Conservation (phyloP, 1,140 invertebrate genomes). For the Acromyrmex echinatior region DNA sequence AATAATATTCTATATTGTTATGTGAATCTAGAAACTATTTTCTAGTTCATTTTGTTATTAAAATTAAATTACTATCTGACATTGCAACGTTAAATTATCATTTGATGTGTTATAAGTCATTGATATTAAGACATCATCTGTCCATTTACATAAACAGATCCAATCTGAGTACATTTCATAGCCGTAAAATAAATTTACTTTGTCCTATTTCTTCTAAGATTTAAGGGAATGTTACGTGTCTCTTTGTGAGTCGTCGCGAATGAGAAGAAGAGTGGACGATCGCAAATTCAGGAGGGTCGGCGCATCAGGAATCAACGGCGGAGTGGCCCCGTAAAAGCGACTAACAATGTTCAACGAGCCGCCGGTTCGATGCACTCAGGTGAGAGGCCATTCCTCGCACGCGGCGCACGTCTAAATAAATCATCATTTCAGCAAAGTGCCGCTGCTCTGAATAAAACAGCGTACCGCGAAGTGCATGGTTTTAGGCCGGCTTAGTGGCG, state of each 20-base stretch:
- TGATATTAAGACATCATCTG: not conserved
- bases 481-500: conserved; percentile 75
- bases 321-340: conserved; percentile 43
- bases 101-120: not conserved
- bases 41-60: not conserved
- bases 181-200: conserved; percentile 7
- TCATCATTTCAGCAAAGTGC: conserved; percentile 75
- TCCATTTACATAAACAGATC: not conserved
- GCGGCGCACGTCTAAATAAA: conserved; percentile 73
- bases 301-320: conserved; percentile 32
- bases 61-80: not conserved
- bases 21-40: too few species aligned
- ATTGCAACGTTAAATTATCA: not conserved
- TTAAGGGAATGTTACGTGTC: not conserved
- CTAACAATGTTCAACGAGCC: conserved; percentile 41
- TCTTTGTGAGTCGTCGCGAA: not conserved
- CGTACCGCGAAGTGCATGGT: conserved; percentile 63
- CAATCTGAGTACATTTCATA: not conserved
- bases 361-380: conserved; percentile 27
- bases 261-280: conserved; percentile 13
- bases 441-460: conserved; percentile 76
- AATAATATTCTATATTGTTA: too few species aligned
- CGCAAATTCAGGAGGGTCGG: not conserved
- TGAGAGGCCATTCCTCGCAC: conserved; percentile 16
- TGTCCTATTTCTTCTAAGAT: not conserved